phyloP scores from a whole-genome alignment of 2,113 vertebrate genomes.

The Ciconia boyciana region DNA sequence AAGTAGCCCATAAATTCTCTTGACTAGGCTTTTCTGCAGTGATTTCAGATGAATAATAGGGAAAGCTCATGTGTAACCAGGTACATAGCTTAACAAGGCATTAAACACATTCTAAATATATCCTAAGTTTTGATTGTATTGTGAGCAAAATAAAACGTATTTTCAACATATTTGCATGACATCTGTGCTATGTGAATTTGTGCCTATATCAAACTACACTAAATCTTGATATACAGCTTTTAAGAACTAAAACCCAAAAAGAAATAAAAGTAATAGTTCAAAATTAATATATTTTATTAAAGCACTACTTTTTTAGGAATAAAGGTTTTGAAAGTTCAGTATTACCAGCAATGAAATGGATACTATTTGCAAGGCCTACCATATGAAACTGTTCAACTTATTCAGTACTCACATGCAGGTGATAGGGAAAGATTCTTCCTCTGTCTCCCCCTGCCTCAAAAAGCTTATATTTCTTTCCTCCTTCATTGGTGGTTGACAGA shows the following conservation, averaged over 20 bases:
- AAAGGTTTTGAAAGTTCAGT: background rate
- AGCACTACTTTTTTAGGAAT: background rate
- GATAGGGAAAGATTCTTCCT: background rate
- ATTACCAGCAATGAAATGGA: background rate
- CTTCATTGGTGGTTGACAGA: background rate
- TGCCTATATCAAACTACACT: background rate
- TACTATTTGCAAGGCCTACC: background rate
- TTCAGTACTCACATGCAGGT: background rate
- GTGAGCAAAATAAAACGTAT: background rate
- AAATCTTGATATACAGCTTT: background rate
- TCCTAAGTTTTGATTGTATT: background rate
- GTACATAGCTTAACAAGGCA: background rate
- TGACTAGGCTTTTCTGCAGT: background rate
- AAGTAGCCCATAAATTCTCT: background rate
- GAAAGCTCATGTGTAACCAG: background rate
- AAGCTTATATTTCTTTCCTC: background rate
- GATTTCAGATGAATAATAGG: background rate
- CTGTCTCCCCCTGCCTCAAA: background rate
- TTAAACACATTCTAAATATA: background rate
- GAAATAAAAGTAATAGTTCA: background rate
- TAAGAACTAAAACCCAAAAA: background rate
- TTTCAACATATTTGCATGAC: background rate
- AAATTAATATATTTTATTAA: background rate
- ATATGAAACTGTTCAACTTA: background rate
- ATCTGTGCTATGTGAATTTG: background rate